Conservation (phyloP, 2,113 vertebrate species). For the Ctenomys sociabilis region DNA sequence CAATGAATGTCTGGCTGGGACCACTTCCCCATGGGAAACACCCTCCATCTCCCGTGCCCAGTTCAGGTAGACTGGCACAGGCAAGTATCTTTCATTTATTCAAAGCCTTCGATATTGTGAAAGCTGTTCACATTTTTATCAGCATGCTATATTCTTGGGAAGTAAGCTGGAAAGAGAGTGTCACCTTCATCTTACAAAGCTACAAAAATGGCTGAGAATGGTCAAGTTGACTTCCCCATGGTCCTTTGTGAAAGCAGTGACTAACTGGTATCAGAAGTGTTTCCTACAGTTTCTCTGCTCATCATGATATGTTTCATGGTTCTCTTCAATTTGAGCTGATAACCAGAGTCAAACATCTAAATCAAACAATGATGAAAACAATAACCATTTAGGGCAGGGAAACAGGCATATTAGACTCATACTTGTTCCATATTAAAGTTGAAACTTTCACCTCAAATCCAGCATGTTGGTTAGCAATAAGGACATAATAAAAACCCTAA, state of each 20-base stretch:
- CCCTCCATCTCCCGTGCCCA: background rate
- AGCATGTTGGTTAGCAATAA: background rate
- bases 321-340: background rate
- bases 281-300: background rate
- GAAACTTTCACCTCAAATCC: background rate
- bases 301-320: background rate
- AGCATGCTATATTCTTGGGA: conserved; percentile 3
- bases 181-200: conserved; percentile 4
- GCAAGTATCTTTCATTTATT: background rate
- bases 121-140: background rate
- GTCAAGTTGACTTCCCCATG: background rate
- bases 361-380: background rate
- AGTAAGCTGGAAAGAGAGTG: background rate
- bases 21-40: background rate
- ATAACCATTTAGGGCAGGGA: background rate
- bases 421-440: background rate
- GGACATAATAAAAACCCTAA: background rate
- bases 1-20: background rate
- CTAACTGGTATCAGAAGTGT: background rate
- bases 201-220: background rate
- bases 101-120: background rate
- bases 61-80: background rate
- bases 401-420: background rate
- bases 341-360: background rate
- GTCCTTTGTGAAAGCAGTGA: background rate